Evolutionary conservation across 1,140 invertebrate species (phyloP).

Genomic region (Cecropterus lyciades): DNA sequence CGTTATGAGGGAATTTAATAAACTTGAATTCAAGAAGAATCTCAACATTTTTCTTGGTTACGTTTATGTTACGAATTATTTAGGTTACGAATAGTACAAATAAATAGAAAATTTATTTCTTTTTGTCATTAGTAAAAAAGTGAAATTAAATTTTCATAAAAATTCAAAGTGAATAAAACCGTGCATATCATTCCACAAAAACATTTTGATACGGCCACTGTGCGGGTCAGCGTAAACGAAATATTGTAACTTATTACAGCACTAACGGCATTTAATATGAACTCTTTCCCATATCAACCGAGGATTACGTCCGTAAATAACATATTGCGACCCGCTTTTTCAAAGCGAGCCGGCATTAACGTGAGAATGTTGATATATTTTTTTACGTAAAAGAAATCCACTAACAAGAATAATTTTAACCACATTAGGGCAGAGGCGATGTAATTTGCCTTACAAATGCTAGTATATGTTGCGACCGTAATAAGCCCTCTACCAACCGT

Average conservation of each 20-base stretch:
- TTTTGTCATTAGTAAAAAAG: no score
- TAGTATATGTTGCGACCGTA: conserved; percentile 46
- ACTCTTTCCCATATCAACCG: background rate
- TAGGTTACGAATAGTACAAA: no score
- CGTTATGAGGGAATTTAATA: no score
- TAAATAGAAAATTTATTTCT: no score
- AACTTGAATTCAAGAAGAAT: no score
- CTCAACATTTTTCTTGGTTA: no score
- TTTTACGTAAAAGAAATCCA: conserved; percentile 39
- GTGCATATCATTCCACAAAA: background rate
- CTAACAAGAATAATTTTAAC: conserved; percentile 50
- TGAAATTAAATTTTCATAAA: no score
- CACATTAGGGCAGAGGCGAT: conserved; percentile 46
- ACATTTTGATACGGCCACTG: background rate
- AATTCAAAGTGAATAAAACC: no score
- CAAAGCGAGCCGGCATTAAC: conserved; percentile 39
- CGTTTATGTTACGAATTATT: no score
- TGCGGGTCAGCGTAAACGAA: background rate
- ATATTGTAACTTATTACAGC: conserved; percentile 2
- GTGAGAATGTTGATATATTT: conserved; percentile 42
- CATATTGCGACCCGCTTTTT: conserved; percentile 5
- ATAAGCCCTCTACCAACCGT: conserved; percentile 22
- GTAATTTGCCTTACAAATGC: conserved; percentile 63
- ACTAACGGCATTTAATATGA: conserved; percentile 4
- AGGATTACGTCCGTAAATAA: conserved; percentile 23